Evolutionary conservation across 2,113 vertebrate species (phyloP).

Genomic region (Mormyrus lacerda): DNA sequence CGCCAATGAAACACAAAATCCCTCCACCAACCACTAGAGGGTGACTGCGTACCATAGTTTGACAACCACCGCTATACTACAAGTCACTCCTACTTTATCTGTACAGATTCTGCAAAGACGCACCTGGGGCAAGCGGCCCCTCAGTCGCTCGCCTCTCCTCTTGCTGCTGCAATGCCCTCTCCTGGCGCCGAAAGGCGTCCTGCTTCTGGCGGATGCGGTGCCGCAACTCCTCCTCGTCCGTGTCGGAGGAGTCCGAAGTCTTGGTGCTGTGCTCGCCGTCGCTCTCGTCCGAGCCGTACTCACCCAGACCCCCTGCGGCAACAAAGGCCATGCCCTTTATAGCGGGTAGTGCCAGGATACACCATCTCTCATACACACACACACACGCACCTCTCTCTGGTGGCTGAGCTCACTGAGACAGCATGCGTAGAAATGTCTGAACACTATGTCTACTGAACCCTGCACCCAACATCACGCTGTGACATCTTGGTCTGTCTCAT

Average conservation of each 20-base stretch:
- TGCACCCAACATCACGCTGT: neutral
- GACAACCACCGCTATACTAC: neutral
- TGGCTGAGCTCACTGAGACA: slow-evolving; percentile 4
- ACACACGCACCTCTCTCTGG: neutral
- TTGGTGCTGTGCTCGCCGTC: slow-evolving; percentile 79
- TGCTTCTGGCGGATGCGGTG: slow-evolving; percentile 96
- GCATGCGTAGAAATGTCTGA: slow-evolving; percentile 48
- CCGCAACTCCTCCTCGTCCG: slow-evolving; percentile 90
- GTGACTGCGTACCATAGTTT: neutral
- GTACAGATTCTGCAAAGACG: neutral
- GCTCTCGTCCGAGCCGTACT: slow-evolving; percentile 96
- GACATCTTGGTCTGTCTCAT: neutral
- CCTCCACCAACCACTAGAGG: neutral
- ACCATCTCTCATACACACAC: neutral
- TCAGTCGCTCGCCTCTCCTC: slow-evolving; percentile 83
- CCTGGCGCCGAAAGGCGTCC: slow-evolving; percentile 94
- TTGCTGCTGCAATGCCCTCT: slow-evolving; percentile 79
- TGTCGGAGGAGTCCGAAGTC: slow-evolving; percentile 94
- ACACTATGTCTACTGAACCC: neutral
- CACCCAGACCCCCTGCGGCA: slow-evolving; percentile 96
- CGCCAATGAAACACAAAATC: neutral
- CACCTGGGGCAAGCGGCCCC: slow-evolving; percentile 61
- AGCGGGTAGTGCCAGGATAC: slow-evolving; percentile 42
- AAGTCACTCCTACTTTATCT: neutral
- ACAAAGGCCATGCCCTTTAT: slow-evolving; percentile 68